phyloP scores from a whole-genome alignment of 2,888 invertebrate genomes.

The Latrodectus elegans region DNA sequence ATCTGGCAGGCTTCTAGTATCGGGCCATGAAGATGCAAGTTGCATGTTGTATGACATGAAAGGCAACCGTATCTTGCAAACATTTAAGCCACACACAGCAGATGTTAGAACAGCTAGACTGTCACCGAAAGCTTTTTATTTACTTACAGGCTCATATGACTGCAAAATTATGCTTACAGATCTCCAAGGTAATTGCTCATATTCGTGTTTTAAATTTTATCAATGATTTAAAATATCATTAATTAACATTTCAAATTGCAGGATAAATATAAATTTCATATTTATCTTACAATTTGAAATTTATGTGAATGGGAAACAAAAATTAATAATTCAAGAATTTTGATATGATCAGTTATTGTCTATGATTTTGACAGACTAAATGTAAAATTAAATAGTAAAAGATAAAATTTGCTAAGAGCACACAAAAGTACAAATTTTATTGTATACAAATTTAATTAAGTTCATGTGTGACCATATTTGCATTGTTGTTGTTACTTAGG shows the following conservation, averaged over 20 bases:
- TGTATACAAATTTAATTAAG: too few species aligned
- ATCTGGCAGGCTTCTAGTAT: constrained; percentile 93
- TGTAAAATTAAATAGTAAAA: too few species aligned
- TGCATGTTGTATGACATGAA: constrained; percentile 96
- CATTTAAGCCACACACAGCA: constrained; percentile 93
- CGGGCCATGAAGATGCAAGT: constrained; percentile 96
- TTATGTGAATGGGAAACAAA: too few species aligned
- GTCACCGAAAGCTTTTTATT: constrained; percentile 97
- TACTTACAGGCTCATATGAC: constrained; percentile 96
- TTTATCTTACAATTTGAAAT: background rate
- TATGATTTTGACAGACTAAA: too few species aligned
- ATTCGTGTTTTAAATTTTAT: background rate
- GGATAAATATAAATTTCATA: background rate
- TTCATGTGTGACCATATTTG: too few species aligned
- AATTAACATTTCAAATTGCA: background rate
- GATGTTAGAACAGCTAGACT: constrained; percentile 97
- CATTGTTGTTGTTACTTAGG: too few species aligned
- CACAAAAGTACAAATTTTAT: too few species aligned
- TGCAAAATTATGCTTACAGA: constrained; percentile 94
- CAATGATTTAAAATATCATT: background rate
- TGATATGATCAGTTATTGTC: too few species aligned
- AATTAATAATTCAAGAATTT: too few species aligned
- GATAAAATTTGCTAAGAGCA: too few species aligned
- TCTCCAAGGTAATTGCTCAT: constrained; percentile 85
- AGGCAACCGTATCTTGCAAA: constrained; percentile 92